A percentile compares a stretch with the other conserved stretches of the same genome.
Conservation (phyloP, 2,888 invertebrate species). For the Drosophila quinaria region DNA sequence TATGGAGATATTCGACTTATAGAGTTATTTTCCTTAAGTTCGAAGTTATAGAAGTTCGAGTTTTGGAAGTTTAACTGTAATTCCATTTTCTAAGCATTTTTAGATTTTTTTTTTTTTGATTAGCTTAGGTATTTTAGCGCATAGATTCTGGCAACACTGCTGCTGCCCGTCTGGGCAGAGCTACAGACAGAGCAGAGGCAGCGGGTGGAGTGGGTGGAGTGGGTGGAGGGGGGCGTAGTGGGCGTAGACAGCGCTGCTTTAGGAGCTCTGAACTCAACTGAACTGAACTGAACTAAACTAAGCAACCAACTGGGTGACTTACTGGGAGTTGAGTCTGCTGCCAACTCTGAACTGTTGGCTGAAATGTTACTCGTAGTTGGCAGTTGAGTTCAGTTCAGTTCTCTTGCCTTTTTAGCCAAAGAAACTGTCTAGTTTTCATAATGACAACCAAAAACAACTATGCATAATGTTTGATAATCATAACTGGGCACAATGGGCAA, state of each 20-base stretch:
- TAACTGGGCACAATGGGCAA: conserved; percentile 73
- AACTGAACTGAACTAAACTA: conserved; percentile 52
- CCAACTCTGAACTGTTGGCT: conserved; percentile 23
- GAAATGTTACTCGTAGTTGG: conserved; percentile 9
- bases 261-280: conserved; percentile 72
- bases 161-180: conserved; percentile 5
- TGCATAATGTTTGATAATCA: conserved; percentile 71
- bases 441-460: conserved; percentile 47
- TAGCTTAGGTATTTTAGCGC: not conserved
- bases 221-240: conserved; percentile 17
- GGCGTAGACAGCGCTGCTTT: conserved; percentile 51
- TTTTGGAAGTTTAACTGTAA: too few relatives aligned
- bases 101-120: not conserved
- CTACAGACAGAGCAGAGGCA: conserved; percentile 5
- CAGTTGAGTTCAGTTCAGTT: conserved; percentile 3
- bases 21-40: too few relatives aligned
- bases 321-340: conserved; percentile 33
- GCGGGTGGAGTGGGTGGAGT: not conserved
- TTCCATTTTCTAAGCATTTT: not conserved
- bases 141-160: not conserved
- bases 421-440: conserved; percentile 45
- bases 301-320: conserved; percentile 58
- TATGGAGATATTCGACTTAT: too few relatives aligned
- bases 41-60: too few relatives aligned
- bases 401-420: conserved; percentile 39